Conservation (phyloP, 2,797 vertebrate genomes). For the Acanthurus lineatus region DNA sequence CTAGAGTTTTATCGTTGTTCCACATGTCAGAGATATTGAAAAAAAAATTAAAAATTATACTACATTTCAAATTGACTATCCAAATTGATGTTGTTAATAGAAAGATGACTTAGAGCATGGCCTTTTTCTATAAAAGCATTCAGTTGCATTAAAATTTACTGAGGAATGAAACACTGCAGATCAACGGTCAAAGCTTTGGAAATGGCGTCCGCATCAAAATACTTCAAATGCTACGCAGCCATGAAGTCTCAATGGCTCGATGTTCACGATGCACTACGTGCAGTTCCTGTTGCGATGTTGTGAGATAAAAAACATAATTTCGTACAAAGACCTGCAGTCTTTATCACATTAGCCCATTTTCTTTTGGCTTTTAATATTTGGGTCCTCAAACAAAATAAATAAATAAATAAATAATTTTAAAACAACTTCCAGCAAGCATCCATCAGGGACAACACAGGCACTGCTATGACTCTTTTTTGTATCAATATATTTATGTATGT, state of each 20-base stretch:
- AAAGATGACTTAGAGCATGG: background rate
- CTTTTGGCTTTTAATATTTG: slow-evolving; percentile 3
- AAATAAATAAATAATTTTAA: background rate
- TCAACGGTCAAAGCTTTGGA: slow-evolving; percentile 36
- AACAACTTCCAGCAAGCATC: background rate
- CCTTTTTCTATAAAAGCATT: background rate
- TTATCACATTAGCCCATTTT: slow-evolving; percentile 4
- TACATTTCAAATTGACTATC: background rate
- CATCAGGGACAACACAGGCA: background rate
- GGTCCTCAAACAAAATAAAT: background rate
- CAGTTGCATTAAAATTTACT: background rate
- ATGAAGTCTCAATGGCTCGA: slow-evolving; percentile 32
- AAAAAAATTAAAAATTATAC: background rate
- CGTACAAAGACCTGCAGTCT: background rate
- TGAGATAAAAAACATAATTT: slow-evolving; percentile 10
- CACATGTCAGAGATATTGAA: background rate
- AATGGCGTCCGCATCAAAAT: slow-evolving; percentile 63
- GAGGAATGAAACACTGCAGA: slow-evolving; percentile 12
- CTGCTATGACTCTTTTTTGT: background rate
- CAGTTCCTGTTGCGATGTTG: slow-evolving; percentile 5
- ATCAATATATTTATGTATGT: background rate
- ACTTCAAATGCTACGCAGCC: slow-evolving; percentile 43
- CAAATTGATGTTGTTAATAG: background rate
- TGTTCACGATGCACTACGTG: slow-evolving; percentile 19
- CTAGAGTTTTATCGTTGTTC: background rate